Percentiles rank a stretch among this genome's conserved stretches.
phyloP scores from a whole-genome alignment of 2,888 invertebrate species.

The Colostygia pectinataria region DNA sequence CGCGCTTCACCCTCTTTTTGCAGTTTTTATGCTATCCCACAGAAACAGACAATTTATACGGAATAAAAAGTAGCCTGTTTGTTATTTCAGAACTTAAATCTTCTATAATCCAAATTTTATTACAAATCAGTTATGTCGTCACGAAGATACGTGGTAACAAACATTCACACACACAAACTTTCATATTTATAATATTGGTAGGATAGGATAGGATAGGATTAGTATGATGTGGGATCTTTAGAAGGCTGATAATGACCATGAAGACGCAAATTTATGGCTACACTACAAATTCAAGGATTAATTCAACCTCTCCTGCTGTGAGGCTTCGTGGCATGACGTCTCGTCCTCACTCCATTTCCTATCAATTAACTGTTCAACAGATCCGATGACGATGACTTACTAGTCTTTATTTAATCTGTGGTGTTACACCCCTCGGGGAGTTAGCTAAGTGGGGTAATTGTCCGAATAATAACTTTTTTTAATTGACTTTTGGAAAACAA shows the following conservation, averaged over 20 bases:
- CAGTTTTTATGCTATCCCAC: no score
- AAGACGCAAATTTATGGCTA: constrained; percentile 32
- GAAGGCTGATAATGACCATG: not conserved
- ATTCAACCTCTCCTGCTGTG: constrained; percentile 49
- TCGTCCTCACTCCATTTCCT: constrained; percentile 32
- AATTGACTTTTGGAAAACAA: constrained; percentile 26
- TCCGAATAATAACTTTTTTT: constrained; percentile 35
- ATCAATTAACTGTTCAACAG: constrained; percentile 63
- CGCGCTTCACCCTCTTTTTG: no score
- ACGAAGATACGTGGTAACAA: no score
- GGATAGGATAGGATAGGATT: no score
- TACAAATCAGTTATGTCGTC: no score
- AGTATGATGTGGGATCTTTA: no score
- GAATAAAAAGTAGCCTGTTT: no score
- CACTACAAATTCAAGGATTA: constrained; percentile 44
- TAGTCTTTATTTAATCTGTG: constrained; percentile 16
- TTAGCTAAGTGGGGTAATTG: constrained; percentile 53
- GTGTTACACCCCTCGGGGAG: constrained; percentile 54
- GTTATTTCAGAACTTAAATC: no score
- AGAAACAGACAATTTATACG: no score
- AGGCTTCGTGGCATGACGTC: constrained; percentile 54
- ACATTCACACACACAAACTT: no score
- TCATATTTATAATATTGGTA: no score
- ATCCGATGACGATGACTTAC: constrained; percentile 41
- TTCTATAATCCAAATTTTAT: no score